These are phyloP conservation scores for Cinara cedri DNA, from an alignment of 2,888 invertebrate genomes.

Conservation along the genomic window DNA sequence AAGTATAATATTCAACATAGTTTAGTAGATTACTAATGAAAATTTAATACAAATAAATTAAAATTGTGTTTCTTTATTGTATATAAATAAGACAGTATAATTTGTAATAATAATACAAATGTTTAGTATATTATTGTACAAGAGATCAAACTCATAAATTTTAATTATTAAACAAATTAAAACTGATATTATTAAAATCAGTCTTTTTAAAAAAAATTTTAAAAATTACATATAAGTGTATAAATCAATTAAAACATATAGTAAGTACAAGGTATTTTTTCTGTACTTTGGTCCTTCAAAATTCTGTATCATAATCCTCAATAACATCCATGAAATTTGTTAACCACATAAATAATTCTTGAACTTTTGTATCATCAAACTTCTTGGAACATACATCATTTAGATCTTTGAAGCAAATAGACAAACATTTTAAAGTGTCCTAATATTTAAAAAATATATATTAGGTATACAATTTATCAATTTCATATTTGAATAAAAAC, in stretches of 20 bases:
- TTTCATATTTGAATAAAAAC: too few relatives aligned
- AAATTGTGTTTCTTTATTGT: background rate
- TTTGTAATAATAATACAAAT: background rate
- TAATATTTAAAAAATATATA: background rate
- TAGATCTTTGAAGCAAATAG: slow-evolving; percentile 44
- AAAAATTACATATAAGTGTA: background rate
- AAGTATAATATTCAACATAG: too few relatives aligned
- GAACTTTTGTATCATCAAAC: slow-evolving; percentile 46
- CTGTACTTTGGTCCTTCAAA: background rate
- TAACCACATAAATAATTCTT: slow-evolving; percentile 49
- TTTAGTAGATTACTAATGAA: too few relatives aligned
- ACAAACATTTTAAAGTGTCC: slow-evolving; percentile 50
- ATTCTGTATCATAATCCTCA: slow-evolving; percentile 25
- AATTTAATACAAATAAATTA: too few relatives aligned
- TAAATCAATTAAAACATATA: background rate
- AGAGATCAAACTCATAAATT: slow-evolving; percentile 1
- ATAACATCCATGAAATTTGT: slow-evolving; percentile 49
- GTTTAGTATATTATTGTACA: background rate
- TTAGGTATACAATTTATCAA: too few relatives aligned
- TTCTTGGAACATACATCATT: slow-evolving; percentile 36
- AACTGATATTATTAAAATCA: slow-evolving; percentile 25
- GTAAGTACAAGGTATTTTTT: background rate
- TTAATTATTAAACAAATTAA: background rate
- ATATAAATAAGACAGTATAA: background rate
- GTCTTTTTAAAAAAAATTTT: slow-evolving; percentile 22